These are phyloP conservation scores for Hemithea aestivaria DNA, from an alignment of 2,888 invertebrate genomes.

Conservation along the genomic window DNA sequence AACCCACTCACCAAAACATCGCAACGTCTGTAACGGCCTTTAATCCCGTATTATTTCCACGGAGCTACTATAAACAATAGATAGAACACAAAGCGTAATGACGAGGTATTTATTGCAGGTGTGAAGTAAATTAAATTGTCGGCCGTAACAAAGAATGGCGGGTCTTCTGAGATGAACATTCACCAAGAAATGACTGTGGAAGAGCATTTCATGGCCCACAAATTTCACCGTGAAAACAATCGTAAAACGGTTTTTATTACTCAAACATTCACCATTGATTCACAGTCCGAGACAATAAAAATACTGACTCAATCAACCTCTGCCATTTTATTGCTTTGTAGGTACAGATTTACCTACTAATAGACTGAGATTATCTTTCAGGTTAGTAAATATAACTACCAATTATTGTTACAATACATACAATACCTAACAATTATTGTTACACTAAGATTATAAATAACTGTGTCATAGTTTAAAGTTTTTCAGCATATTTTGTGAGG, in stretches of 20 bases:
- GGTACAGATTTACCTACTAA: conserved; percentile 49
- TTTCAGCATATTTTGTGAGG: too few species aligned
- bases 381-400: too few species aligned
- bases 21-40: too few species aligned
- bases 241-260: conserved; percentile 75
- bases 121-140: conserved; percentile 34
- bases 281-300: conserved; percentile 75
- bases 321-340: conserved; percentile 65
- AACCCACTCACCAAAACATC: too few species aligned
- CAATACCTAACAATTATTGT: too few species aligned
- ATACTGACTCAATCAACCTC: conserved; percentile 77
- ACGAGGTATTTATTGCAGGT: conserved; percentile 30
- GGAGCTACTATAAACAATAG: too few species aligned
- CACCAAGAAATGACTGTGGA: conserved; percentile 62
- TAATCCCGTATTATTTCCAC: too few species aligned
- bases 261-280: conserved; percentile 77
- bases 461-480: too few species aligned
- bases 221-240: conserved; percentile 76
- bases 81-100: conserved; percentile 3
- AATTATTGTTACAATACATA: too few species aligned
- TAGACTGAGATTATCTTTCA: too few species aligned
- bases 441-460: too few species aligned
- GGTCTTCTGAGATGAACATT: conserved; percentile 51
- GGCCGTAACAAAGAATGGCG: conserved; percentile 50
- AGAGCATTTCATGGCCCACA: conserved; percentile 74